Percentiles rank a stretch among this genome's conserved stretches.
Conservation (phyloP, 2,888 invertebrate species). For the Caenorhabditis uteleia region DNA sequence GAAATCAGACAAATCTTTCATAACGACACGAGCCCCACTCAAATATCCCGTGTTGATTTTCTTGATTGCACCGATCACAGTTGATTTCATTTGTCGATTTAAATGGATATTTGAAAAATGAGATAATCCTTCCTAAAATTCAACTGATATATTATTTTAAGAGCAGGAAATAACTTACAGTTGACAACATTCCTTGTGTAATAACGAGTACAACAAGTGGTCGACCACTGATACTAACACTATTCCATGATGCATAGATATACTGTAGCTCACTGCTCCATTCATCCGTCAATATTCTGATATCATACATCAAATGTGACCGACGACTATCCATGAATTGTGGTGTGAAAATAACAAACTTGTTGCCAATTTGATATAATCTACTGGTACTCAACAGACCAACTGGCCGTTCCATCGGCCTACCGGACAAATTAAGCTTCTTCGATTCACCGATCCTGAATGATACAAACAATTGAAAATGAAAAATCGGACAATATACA, state of each 20-base stretch:
- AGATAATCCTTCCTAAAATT: conserved; percentile 49
- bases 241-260: conserved; percentile 89
- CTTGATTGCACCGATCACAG: conserved; percentile 93
- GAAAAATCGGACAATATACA: neutral
- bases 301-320: conserved; percentile 98
- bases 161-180: conserved; percentile 19
- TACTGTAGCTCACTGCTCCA: conserved; percentile 66
- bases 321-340: conserved; percentile 98
- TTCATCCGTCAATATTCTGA: conserved; percentile 91
- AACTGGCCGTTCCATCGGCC: conserved; percentile 88
- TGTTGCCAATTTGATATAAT: conserved; percentile 90
- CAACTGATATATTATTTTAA: neutral
- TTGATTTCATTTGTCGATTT: conserved; percentile 57
- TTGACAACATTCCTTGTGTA: conserved; percentile 77
- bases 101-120: conserved; percentile 52
- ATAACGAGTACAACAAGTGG: conserved; percentile 86
- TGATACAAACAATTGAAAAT: neutral
- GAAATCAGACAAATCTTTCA: conserved; percentile 93
- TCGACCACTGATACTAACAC: conserved; percentile 93
- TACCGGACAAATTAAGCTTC: conserved; percentile 89
- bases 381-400: conserved; percentile 97
- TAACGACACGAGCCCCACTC: conserved; percentile 91
- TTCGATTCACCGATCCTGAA: conserved; percentile 77
- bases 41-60: conserved; percentile 97
- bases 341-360: conserved; percentile 96